These are phyloP conservation scores for Ferdinandea cuprea DNA, from an alignment of 2,888 invertebrate species.

Conservation along the genomic window DNA sequence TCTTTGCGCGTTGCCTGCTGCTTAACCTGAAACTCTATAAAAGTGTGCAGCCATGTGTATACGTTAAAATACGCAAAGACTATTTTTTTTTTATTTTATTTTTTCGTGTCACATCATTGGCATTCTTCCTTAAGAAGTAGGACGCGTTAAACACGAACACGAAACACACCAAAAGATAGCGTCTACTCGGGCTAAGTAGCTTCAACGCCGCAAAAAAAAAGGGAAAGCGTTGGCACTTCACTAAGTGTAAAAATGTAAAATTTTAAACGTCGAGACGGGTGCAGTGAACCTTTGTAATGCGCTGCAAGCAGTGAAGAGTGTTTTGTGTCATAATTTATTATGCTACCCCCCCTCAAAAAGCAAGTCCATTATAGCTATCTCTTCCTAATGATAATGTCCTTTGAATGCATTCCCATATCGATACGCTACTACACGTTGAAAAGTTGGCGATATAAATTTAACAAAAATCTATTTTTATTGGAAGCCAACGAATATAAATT, in stretches of 20 bases:
- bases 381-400: background rate
- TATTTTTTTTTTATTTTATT: constrained; percentile 4
- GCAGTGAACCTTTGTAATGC: constrained; percentile 34
- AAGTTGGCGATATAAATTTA: constrained; percentile 29
- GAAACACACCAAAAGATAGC: constrained; percentile 9
- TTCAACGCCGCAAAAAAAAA: constrained; percentile 18
- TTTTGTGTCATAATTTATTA: background rate
- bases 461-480: constrained; percentile 60
- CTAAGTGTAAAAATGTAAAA: too few relatives aligned
- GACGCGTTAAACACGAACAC: constrained; percentile 12
- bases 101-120: constrained; percentile 47
- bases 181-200: constrained; percentile 44
- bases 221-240: constrained; percentile 53
- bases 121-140: constrained; percentile 66
- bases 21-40: constrained; percentile 43
- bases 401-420: constrained; percentile 8
- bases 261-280: constrained; percentile 13
- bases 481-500: constrained; percentile 39
- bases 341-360: background rate
- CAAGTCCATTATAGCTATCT: background rate
- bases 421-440: constrained; percentile 6
- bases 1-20: constrained; percentile 19
- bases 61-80: constrained; percentile 15
- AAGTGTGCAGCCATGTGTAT: constrained; percentile 35
- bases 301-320: background rate